Evolutionary conservation across 1,140 invertebrate species (phyloP).

Genomic region (Anadara kagoshimensis): DNA sequence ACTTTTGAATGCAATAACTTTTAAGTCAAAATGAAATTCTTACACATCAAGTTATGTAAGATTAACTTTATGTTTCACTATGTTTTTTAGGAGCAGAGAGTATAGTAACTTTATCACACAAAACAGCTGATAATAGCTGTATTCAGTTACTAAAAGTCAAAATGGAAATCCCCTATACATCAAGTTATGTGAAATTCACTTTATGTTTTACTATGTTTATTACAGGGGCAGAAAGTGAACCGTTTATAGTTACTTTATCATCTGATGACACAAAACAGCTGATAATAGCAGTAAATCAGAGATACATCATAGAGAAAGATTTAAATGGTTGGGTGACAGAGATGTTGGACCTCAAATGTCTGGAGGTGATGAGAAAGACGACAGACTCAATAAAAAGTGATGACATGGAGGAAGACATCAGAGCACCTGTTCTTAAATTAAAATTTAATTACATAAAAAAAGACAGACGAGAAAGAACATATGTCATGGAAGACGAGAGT

Average conservation of each 20-base stretch:
- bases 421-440: constrained; percentile 36
- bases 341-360: constrained; percentile 55
- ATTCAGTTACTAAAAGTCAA: no score
- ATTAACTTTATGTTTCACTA: no score
- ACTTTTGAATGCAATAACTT: no score
- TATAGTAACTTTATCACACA: no score
- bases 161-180: no score
- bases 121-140: no score
- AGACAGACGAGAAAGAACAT: constrained; percentile 53
- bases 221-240: constrained; percentile 62
- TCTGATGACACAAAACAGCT: constrained; percentile 45
- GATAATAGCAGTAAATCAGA: constrained; percentile 53
- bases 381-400: constrained; percentile 14
- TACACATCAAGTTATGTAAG: no score
- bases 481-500: constrained; percentile 56
- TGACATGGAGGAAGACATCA: constrained; percentile 21
- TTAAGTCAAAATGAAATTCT: no score
- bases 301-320: constrained; percentile 62
- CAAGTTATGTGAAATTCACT: no score
- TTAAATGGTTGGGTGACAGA: constrained; percentile 48
- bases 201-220: not conserved
- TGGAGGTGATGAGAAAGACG: constrained; percentile 15
- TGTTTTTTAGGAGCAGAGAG: no score
- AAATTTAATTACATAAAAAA: constrained; percentile 62
- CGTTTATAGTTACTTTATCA: constrained; percentile 56